phyloP scores from a whole-genome alignment of 92 coral and sea anemone species.

The Muricea muricata region DNA sequence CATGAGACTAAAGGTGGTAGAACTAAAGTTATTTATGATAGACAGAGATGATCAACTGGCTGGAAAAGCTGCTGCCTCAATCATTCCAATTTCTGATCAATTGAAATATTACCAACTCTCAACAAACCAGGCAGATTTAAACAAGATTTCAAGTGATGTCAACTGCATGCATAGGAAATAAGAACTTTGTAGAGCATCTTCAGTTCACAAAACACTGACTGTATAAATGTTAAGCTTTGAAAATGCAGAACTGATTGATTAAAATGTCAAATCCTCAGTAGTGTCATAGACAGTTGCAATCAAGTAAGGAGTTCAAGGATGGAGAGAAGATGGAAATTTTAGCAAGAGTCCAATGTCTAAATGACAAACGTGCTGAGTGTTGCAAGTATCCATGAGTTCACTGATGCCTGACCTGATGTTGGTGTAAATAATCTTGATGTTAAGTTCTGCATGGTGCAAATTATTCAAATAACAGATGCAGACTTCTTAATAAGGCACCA shows the following conservation, averaged over 20 bases:
- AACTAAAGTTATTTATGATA: neutral
- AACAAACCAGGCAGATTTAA: constrained; percentile 16
- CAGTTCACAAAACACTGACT: constrained; percentile 8
- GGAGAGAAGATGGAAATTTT: constrained; percentile 14
- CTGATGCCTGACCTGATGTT: constrained; percentile 41
- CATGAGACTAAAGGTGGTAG: constrained; percentile 28
- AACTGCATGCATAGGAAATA: constrained; percentile 30
- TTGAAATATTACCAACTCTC: neutral
- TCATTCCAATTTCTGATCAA: constrained; percentile 16
- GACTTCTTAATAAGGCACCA: constrained; percentile 33
- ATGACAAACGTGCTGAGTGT: too few species aligned
- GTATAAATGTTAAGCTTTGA: neutral
- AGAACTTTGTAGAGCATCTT: constrained; percentile 16
- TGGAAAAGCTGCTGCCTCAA: neutral
- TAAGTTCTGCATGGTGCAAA: constrained; percentile 1
- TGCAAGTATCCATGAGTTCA: constrained; percentile 29
- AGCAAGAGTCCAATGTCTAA: neutral
- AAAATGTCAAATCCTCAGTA: neutral
- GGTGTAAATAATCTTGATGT: constrained; percentile 40
- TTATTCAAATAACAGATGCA: neutral
- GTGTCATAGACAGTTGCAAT: too few species aligned
- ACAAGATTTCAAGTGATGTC: constrained; percentile 20
- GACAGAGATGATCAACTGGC: neutral
- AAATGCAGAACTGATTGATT: neutral
- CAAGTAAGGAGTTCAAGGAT: neutral